Evolutionary conservation across 2,888 invertebrate genomes (phyloP), one percentile per base, ranked within the genome.

Genomic region (Drosophila anomalata): DNA sequence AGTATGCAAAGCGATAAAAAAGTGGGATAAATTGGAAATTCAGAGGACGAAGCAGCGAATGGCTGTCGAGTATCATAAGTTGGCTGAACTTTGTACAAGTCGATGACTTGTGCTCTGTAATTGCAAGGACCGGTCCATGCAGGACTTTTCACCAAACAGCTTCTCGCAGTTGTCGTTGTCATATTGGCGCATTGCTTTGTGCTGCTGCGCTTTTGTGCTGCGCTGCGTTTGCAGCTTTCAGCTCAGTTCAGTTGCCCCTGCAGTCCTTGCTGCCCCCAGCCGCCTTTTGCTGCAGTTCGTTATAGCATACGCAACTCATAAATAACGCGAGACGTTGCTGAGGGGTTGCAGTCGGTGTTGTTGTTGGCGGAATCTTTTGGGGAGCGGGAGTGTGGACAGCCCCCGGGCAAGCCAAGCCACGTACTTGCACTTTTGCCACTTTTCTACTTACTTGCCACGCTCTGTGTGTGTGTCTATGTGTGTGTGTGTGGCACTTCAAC

Each of bases 301-400:
- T 84, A 87, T 82, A 75, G 63, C 78, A 78, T 78, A 84, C 79
- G 79, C 75, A 87, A 79, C 82, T 84, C 84, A 85, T 85, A 85
- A 85, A 85, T 85, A 85, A 80, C 78, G 79, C 71, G 81, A 58
- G 56, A 57, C 63, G 57, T 61, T 59, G 44, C 48, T 42, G 36
- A 14, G 36, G 36, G 36, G 36, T 36, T 36, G n/a, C 36, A 36
- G 2, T 36, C 14, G 36, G 6, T 36, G 36, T 36, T 36, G 36
- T 5, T n/a, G 36, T n/a, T 36, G 36, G 12, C 12, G 12, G 57
- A 42, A 51, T 14, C 47, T 17, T 50, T 7, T 14, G 5, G 12
- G 22, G 46, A n/a, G 39, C 31, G 22, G 9, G 1, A 17, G 14
- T 24, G 31, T 8, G 24, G 29, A 39, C 42, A 54, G 47, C 33